Evolutionary conservation across 53 echinoderm and acorn worm species (phyloP).

Genomic region (Astropecten irregularis): DNA sequence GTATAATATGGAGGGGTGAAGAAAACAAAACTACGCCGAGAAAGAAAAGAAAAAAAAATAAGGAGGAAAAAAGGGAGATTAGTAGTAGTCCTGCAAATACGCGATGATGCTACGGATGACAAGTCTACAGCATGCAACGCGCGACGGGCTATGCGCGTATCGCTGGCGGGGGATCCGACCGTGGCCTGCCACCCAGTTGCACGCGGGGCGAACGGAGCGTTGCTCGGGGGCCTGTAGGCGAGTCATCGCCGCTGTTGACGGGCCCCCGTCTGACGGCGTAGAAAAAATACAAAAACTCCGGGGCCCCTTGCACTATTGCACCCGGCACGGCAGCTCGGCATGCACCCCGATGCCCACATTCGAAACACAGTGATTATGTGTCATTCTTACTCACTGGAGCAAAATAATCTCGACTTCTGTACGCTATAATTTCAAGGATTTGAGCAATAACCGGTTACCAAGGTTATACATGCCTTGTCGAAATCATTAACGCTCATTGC

Average conservation of each 20-base stretch:
- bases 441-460: no score
- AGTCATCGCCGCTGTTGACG: slow-evolving; percentile 23
- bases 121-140: background rate
- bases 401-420: no score
- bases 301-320: slow-evolving; percentile 37
- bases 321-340: background rate
- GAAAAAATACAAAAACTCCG: no score
- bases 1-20: no score
- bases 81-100: background rate
- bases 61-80: background rate
- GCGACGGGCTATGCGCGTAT: slow-evolving; percentile 7
- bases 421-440: no score
- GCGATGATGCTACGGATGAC: background rate
- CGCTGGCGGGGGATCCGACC: background rate
- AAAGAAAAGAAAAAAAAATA: no score
- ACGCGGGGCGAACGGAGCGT: slow-evolving; percentile 18
- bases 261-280: background rate
- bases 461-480: no score
- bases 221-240: slow-evolving; percentile 34
- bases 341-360: background rate
- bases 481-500: no score
- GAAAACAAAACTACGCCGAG: no score
- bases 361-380: background rate
- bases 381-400: background rate
- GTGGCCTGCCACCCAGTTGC: background rate